Conservation (phyloP, 2,888 invertebrate species). For the Drosophila percnosoma region DNA sequence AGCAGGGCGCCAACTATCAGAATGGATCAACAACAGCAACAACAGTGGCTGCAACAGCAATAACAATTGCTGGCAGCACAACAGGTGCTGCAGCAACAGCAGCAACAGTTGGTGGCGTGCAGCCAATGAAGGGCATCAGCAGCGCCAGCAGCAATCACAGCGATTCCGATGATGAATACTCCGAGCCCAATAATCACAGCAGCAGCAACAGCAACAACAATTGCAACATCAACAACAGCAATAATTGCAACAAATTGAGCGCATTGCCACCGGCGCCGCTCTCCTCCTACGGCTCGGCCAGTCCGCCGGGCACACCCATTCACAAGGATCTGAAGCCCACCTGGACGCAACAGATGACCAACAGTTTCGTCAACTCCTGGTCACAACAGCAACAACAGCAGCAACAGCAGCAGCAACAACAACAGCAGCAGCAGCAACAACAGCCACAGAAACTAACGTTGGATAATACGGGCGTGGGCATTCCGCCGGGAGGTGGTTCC, state of each 20-base stretch:
- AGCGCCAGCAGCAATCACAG: constrained; percentile 90
- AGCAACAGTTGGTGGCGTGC: constrained; percentile 74
- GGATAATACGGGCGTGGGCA: constrained; percentile 58
- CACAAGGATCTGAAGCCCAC: constrained; percentile 86
- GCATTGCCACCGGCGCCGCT: constrained; percentile 80
- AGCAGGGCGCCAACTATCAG: constrained; percentile 87
- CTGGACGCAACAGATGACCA: constrained; percentile 84
- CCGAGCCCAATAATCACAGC: constrained; percentile 63
- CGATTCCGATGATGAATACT: constrained; percentile 92
- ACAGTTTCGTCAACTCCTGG: constrained; percentile 84
- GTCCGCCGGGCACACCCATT: constrained; percentile 88
- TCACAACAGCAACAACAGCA: constrained; percentile 79
- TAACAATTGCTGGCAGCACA: constrained; percentile 16
- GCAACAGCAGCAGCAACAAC: constrained; percentile 66
- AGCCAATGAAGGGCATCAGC: constrained; percentile 85
- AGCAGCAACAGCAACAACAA: constrained; percentile 30
- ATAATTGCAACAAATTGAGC: constrained; percentile 34
- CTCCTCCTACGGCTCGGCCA: constrained; percentile 84
- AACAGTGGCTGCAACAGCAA: constrained; percentile 35
- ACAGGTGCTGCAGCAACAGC: constrained; percentile 63
- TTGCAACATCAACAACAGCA: constrained; percentile 29
- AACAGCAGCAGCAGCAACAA: constrained; percentile 60
- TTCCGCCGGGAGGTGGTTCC: constrained; percentile 75
- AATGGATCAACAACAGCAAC: constrained; percentile 61
- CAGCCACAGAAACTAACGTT: constrained; percentile 72